Conservation (phyloP, 2,888 invertebrate genomes). For the Drosophila yooni region DNA sequence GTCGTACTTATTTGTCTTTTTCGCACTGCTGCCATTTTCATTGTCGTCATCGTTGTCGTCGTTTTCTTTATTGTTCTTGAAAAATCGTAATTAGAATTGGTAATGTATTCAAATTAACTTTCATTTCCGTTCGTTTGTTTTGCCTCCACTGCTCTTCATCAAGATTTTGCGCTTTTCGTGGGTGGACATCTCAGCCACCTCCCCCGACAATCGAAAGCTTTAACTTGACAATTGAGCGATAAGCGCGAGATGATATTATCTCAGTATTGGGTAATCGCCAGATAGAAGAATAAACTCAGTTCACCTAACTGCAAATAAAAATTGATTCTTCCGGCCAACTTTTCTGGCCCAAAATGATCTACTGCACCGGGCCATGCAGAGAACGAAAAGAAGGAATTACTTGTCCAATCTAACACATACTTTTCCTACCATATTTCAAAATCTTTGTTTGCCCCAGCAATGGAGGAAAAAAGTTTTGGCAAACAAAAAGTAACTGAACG, state of each 20-base stretch:
- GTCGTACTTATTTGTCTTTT: slow-evolving; percentile 57
- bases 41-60: slow-evolving; percentile 44
- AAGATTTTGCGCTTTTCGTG: slow-evolving; percentile 62
- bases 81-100: slow-evolving; percentile 81
- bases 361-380: slow-evolving; percentile 4
- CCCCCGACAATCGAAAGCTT: slow-evolving; percentile 21
- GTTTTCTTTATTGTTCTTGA: slow-evolving; percentile 69
- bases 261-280: slow-evolving; percentile 23
- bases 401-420: slow-evolving; percentile 43
- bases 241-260: slow-evolving; percentile 36
- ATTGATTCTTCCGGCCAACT: slow-evolving; percentile 35
- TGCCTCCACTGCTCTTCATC: slow-evolving; percentile 54
- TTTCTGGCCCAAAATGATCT: slow-evolving; percentile 26
- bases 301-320: slow-evolving; percentile 32
- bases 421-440: slow-evolving; percentile 72
- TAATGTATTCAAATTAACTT: slow-evolving; percentile 81
- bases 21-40: slow-evolving; percentile 36
- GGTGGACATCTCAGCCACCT: not conserved
- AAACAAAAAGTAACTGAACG: slow-evolving; percentile 54
- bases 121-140: slow-evolving; percentile 77
- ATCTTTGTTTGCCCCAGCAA: slow-evolving; percentile 61
- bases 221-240: slow-evolving; percentile 49
- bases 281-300: slow-evolving; percentile 9
- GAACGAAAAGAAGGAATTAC: slow-evolving; percentile 31
- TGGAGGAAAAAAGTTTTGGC: slow-evolving; percentile 55